Evolutionary conservation across 2,113 vertebrate genomes (phyloP).

Genomic region (Nycticorax nycticorax): DNA sequence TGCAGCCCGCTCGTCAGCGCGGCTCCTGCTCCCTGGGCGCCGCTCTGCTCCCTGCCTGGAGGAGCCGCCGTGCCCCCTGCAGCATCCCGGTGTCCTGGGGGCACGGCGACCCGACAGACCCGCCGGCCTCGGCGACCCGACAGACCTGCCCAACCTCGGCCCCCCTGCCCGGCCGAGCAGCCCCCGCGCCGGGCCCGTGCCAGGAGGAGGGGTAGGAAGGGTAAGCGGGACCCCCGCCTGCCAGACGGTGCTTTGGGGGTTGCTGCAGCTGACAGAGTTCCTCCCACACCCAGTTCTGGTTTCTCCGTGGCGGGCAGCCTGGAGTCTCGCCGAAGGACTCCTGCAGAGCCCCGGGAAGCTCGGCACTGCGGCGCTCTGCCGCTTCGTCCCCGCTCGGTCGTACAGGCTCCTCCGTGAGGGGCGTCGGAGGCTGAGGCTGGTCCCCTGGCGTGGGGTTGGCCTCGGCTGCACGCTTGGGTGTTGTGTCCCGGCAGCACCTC

Average conservation of each 20-base stretch:
- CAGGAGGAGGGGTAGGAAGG: neutral
- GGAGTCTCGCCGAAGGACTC: fast-evolving
- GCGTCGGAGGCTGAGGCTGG: fast-evolving
- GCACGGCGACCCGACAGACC: neutral
- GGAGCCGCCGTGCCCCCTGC: neutral
- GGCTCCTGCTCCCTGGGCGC: neutral
- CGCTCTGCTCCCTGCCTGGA: neutral
- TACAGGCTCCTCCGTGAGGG: neutral
- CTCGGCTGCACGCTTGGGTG: neutral
- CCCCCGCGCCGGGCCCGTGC: fast-evolving
- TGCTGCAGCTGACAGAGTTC: neutral
- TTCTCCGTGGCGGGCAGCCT: neutral
- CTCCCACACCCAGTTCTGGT: neutral
- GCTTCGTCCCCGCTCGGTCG: fast-evolving
- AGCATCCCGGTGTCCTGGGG: neutral
- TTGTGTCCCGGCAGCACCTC: neutral
- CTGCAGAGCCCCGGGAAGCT: neutral
- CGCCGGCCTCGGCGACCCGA: too few species aligned
- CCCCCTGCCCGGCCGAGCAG: neutral
- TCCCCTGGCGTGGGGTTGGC: neutral
- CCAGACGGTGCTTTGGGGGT: neutral
- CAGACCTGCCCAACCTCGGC: too few species aligned
- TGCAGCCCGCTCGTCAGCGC: neutral
- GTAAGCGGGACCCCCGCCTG: neutral
- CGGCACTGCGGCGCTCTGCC: neutral